Base-by-base conservation (phyloP, 2,113 vertebrate genomes). In the Candoia aspera region DNA sequence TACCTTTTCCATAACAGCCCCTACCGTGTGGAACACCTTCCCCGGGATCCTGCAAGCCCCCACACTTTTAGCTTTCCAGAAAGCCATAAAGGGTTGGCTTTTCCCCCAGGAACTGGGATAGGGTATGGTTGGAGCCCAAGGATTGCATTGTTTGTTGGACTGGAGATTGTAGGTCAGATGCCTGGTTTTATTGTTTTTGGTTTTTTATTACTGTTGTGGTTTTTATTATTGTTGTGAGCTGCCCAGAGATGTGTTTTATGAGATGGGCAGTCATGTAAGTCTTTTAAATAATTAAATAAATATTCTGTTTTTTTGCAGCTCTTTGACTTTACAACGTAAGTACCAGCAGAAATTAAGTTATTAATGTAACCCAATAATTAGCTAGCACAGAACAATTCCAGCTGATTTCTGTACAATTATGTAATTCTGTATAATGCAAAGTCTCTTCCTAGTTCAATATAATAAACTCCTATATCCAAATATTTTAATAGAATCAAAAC, bases 391-490 rank as follows among this genome's bases (percentile, higher is more conserved):
- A 33, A 60, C 26, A 53, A 33, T 49, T 57, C 24, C 53, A 49
- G 26, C 29, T 26, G 26, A 68, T 10, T 37, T 57, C 49, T 42
- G 0, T 85, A 86, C 23, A 92, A 42, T 42, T 42, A 3, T 42
- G 42, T 42, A 42, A 42, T 37, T 57, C 49, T 42, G 0, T 85
- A 86, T 15, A 92, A n/a, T 29, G 37, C 33, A 79, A 59, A 37
- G 33, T 49, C 57, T 53, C 2, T 0, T 0, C 91, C 0, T 90
- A 68, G 94, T 94, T 6, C 87, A 42, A 26, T 89, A 33, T 24
- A 58, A 6, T 37, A 29, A 8, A 11, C 49, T 91, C 59, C 90
- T 59, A 92, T 49, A 33, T 87, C 87, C 86, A 26, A 93, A 62
- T 2, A 88, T 8, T 29, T 23, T 84, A 29, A 92, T 10, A 94